Evolutionary conservation across 2,888 invertebrate species (phyloP).

Genomic region (Caenorhabditis imperialis): DNA sequence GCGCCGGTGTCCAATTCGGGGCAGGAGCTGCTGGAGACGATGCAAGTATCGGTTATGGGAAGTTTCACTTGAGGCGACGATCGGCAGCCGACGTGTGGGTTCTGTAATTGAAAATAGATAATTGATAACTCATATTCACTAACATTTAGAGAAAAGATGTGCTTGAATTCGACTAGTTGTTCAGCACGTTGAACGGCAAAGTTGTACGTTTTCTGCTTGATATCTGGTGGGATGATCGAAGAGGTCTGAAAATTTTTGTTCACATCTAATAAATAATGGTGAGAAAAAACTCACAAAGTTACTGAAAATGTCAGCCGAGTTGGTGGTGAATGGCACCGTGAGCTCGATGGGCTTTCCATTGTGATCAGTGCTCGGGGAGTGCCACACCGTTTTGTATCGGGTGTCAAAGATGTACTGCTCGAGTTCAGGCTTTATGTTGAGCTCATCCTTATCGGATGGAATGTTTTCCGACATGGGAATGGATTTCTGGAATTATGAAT

Average conservation of each 20-base stretch:
- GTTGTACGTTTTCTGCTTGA: not conserved
- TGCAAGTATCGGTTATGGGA: too few species aligned
- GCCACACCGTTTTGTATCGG: conserved; percentile 8
- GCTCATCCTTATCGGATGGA: not conserved
- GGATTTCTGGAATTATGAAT: not conserved
- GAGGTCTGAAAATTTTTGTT: not conserved
- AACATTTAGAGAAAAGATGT: conserved; percentile 5
- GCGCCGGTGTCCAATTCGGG: too few species aligned
- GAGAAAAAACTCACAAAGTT: conserved; percentile 5
- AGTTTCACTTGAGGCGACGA: too few species aligned
- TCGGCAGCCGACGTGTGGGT: too few species aligned
- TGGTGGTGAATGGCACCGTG: conserved; percentile 25
- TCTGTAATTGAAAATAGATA: too few species aligned
- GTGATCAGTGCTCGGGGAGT: not conserved
- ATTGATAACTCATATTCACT: not conserved
- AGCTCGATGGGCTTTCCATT: not conserved
- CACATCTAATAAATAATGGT: not conserved
- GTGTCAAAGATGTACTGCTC: conserved; percentile 6
- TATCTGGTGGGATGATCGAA: not conserved
- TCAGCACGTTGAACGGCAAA: not conserved
- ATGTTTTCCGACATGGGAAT: not conserved
- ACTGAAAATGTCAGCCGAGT: conserved; percentile 4
- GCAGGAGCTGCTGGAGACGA: too few species aligned
- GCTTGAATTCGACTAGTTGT: not conserved
- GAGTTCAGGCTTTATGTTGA: not conserved